Conservation (phyloP, 2,888 invertebrate genomes). For the Thalpophila matura region DNA sequence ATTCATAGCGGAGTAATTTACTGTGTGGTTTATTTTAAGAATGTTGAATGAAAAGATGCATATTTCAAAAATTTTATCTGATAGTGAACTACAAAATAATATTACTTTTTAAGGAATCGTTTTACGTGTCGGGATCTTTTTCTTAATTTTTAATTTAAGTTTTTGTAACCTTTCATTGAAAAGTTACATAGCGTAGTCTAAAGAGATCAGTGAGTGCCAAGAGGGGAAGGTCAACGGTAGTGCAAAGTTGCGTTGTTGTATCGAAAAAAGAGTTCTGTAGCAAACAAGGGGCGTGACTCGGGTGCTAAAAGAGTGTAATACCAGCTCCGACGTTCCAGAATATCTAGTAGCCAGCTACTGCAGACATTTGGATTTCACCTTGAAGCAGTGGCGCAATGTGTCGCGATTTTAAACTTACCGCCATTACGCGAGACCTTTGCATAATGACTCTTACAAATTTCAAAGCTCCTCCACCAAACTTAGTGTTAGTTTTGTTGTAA, state of each 20-base stretch:
- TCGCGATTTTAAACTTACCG: constrained; percentile 65
- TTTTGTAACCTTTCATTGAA: constrained; percentile 15
- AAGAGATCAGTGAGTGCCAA: constrained; percentile 6
- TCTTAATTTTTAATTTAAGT: too few species aligned
- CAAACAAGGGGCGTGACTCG: constrained; percentile 55
- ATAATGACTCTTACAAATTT: constrained; percentile 68
- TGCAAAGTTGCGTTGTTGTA: constrained; percentile 43
- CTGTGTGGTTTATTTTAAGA: too few species aligned
- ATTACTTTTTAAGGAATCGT: too few species aligned
- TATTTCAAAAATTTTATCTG: too few species aligned
- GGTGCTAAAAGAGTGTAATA: constrained; percentile 26
- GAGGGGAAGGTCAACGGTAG: constrained; percentile 33
- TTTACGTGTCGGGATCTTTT: too few species aligned
- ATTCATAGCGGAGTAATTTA: too few species aligned
- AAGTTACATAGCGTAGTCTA: not conserved
- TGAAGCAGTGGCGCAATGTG: constrained; percentile 48
- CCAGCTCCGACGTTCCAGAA: constrained; percentile 28
- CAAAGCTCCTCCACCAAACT: constrained; percentile 47
- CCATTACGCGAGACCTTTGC: constrained; percentile 64
- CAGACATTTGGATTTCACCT: constrained; percentile 55
- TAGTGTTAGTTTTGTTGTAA: constrained; percentile 46
- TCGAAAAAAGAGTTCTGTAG: constrained; percentile 41
- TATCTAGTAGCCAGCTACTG: constrained; percentile 46
- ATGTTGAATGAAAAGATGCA: too few species aligned
- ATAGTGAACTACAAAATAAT: too few species aligned